Evolutionary conservation across 1,140 invertebrate species (phyloP).

Genomic region (Andricus grossulariae): DNA sequence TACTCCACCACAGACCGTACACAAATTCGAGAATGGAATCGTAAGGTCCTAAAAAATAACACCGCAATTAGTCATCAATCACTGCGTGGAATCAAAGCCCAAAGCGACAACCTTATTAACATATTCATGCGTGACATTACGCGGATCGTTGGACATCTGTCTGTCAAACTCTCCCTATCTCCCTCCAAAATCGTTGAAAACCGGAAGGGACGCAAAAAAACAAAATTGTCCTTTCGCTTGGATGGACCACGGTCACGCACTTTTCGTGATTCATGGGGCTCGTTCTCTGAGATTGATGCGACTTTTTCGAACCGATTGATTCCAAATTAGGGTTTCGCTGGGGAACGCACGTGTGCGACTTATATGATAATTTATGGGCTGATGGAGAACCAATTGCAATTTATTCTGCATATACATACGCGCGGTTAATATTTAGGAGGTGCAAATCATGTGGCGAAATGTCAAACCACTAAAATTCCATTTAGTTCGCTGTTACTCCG

Average conservation of each 20-base stretch:
- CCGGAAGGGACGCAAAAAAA: constrained; percentile 21
- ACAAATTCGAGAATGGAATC: constrained; percentile 30
- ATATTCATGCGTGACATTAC: constrained; percentile 56
- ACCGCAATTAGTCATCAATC: constrained; percentile 48
- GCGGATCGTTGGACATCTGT: constrained; percentile 52
- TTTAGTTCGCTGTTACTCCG: not conserved
- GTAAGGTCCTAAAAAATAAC: constrained; percentile 40
- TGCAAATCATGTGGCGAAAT: constrained; percentile 38
- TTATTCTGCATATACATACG: constrained; percentile 36
- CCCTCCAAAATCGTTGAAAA: constrained; percentile 32
- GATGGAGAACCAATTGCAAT: constrained; percentile 37
- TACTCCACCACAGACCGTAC: constrained; percentile 20
- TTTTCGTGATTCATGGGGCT: constrained; percentile 2
- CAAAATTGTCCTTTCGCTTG: not conserved
- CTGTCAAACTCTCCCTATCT: constrained; percentile 45
- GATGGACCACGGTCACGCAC: constrained; percentile 20
- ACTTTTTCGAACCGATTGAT: constrained; percentile 43
- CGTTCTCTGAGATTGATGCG: constrained; percentile 13
- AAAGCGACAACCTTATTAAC: constrained; percentile 49
- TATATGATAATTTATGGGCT: constrained; percentile 14
- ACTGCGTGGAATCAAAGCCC: constrained; percentile 41
- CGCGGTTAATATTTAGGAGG: constrained; percentile 41
- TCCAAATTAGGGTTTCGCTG: constrained; percentile 31
- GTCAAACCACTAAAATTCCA: not conserved
- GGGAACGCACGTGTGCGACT: not conserved